phyloP scores from a whole-genome alignment of 2,797 vertebrate genomes.

The Lycodopsis pacificus region DNA sequence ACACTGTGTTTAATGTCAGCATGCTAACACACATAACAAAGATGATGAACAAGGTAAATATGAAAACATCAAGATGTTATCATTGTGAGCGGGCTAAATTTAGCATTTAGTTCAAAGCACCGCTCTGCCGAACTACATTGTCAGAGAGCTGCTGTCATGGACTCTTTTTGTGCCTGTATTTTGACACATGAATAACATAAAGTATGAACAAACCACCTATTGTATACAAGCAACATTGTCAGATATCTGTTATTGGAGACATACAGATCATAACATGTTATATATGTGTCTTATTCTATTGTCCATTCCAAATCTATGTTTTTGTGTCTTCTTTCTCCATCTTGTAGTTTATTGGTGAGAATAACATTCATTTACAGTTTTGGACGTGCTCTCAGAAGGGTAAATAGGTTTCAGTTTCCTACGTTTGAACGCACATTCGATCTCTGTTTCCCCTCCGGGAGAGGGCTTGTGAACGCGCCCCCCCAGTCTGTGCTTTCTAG shows the following conservation, averaged over 20 bases:
- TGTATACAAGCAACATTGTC: neutral
- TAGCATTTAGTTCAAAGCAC: constrained; percentile 9
- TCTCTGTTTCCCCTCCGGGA: constrained; percentile 33
- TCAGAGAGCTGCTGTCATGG: neutral
- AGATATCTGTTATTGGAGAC: neutral
- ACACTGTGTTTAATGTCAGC: neutral
- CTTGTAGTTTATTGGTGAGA: constrained; percentile 2
- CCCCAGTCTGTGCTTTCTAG: constrained; percentile 45
- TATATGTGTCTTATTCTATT: neutral
- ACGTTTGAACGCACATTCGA: constrained; percentile 53
- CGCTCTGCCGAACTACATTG: neutral
- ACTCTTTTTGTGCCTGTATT: neutral
- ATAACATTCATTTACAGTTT: constrained; percentile 15
- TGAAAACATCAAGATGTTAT: neutral
- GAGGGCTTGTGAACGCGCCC: constrained; percentile 19
- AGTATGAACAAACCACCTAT: neutral
- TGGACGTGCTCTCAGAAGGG: constrained; percentile 24
- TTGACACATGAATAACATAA: neutral
- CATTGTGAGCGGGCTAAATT: neutral
- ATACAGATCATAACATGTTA: neutral
- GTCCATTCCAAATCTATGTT: constrained; percentile 25
- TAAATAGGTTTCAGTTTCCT: constrained; percentile 27
- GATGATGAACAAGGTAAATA: neutral
- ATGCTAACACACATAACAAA: neutral
- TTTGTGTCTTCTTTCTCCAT: neutral